Base-by-base conservation (phyloP, 2,888 invertebrate species). In the Platypus cylindrus region DNA sequence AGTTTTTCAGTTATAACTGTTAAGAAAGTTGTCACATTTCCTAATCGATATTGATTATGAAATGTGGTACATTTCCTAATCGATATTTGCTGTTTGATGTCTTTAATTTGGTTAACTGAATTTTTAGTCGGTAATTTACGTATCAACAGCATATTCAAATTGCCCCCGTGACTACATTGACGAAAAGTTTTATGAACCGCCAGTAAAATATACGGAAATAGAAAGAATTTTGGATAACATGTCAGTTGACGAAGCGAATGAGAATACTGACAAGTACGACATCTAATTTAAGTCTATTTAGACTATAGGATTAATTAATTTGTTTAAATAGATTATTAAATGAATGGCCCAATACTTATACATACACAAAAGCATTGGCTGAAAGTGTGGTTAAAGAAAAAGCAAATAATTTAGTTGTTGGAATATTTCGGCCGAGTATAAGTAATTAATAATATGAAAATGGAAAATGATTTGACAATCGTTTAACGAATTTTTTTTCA, bases 311-410 rank as follows among this genome's bases (percentile, higher is more conserved):
- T 15, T 4, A 30, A 15, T 17, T 30, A 30, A 13, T 3, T 5
- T 15, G 16, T 2, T 25, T 24, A 1, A 13, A 30, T 14, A 44
- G 44, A 11, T 16, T 44, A n/a, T 30, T 44, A 13, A 41, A 41
- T 24, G 33, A 41, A 16, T 80, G 83, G 68, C 87, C 87, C 0
- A 89, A 89, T 56, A 86, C 86, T 0, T 90, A 90, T 62, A 81
- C 84, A 0, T 84, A 78, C 54, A 86, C 87, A 2, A 90, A 90
- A 64, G 82, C 85, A 1, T 53, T 89, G 32, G 84, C 84, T 0
- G 89, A 90, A 55, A 70, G 73, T 45, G 63, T 78, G 37, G 56
- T 87, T 1, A 60, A 68, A 20, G 60, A 65, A 11, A 72, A 72
- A 39, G 70, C 71, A 3, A 63, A 62, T 9, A 67, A 65, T 8